Percentiles rank a stretch among this genome's conserved stretches.
phyloP scores from a whole-genome alignment of 2,888 invertebrate genomes.

The Hermaeophaga mercurialis region DNA sequence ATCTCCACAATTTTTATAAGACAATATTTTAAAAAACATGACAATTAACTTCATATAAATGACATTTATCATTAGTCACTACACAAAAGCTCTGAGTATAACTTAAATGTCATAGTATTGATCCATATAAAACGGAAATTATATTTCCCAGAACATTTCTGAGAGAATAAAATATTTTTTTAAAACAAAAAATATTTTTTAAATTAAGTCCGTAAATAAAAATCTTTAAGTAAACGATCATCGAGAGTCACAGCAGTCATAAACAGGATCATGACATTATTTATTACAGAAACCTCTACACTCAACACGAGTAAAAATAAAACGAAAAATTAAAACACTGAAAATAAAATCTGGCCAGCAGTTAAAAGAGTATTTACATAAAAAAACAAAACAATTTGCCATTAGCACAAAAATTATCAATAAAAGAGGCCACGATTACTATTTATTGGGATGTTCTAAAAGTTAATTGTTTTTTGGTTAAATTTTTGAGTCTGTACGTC shows the following conservation, averaged over 20 bases:
- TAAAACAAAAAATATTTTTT: too few species aligned
- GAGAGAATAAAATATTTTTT: too few species aligned
- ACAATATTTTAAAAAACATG: too few species aligned
- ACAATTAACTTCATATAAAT: too few species aligned
- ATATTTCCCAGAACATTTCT: too few species aligned
- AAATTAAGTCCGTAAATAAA: too few species aligned
- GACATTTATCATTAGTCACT: neutral
- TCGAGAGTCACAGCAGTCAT: conserved; percentile 7
- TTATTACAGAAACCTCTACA: neutral
- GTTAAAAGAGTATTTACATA: conserved; percentile 13
- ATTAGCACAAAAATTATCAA: conserved; percentile 18
- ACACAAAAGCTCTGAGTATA: neutral
- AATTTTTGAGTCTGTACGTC: too few species aligned
- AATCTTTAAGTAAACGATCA: neutral
- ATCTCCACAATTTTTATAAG: too few species aligned
- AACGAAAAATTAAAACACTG: conserved; percentile 8
- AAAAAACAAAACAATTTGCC: conserved; percentile 4
- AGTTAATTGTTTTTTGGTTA: too few species aligned
- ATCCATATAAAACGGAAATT: neutral
- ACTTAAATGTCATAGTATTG: too few species aligned
- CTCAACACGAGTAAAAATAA: conserved; percentile 11
- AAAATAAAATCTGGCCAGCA: conserved; percentile 26
- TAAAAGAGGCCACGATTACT: conserved; percentile 19
- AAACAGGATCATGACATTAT: conserved; percentile 2
- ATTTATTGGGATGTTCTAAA: neutral